These are phyloP conservation scores for Petromus typicus DNA, from an alignment of 2,113 vertebrate genomes.

Conservation along the genomic window DNA sequence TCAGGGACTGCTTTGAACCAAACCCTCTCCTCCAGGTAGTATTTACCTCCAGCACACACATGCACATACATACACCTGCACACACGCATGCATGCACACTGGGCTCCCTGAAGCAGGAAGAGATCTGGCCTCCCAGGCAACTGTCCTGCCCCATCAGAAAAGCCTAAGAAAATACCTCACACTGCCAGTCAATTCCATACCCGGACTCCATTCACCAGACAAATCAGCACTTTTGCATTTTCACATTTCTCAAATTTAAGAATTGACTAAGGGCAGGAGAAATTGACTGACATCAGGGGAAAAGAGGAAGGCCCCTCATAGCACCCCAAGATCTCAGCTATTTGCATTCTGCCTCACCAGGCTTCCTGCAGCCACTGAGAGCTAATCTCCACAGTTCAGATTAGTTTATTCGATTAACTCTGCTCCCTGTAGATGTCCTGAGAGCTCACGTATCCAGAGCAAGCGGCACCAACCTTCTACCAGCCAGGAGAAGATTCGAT, in stretches of 20 bases:
- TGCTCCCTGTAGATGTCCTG: constrained; percentile 84
- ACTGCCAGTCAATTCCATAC: constrained; percentile 84
- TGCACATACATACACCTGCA: constrained; percentile 25
- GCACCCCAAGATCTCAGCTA: constrained; percentile 81
- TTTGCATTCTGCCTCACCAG: constrained; percentile 86
- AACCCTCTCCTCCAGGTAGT: constrained; percentile 85
- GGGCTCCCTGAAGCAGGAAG: constrained; percentile 86
- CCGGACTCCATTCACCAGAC: constrained; percentile 84
- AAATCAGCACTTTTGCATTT: constrained; percentile 89
- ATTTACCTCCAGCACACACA: constrained; percentile 88
- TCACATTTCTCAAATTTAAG: constrained; percentile 90
- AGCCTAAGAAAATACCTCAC: constrained; percentile 85
- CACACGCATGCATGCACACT: constrained; percentile 27
- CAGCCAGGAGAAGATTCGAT: constrained; percentile 85
- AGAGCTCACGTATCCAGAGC: constrained; percentile 83
- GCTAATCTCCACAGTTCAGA: constrained; percentile 90
- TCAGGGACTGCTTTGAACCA: constrained; percentile 72
- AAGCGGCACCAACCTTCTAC: constrained; percentile 84
- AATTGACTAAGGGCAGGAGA: constrained; percentile 84
- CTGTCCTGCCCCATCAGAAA: constrained; percentile 82
- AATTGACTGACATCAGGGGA: constrained; percentile 83
- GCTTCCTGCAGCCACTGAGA: constrained; percentile 78
- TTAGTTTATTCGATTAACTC: constrained; percentile 90
- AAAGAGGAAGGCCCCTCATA: constrained; percentile 78
- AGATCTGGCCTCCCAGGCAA: constrained; percentile 84